A percentile compares a stretch with the other conserved stretches of the same genome.
These are phyloP conservation scores for Acrobasis repandana DNA, from an alignment of 2,888 invertebrate species.

Conservation along the genomic window DNA sequence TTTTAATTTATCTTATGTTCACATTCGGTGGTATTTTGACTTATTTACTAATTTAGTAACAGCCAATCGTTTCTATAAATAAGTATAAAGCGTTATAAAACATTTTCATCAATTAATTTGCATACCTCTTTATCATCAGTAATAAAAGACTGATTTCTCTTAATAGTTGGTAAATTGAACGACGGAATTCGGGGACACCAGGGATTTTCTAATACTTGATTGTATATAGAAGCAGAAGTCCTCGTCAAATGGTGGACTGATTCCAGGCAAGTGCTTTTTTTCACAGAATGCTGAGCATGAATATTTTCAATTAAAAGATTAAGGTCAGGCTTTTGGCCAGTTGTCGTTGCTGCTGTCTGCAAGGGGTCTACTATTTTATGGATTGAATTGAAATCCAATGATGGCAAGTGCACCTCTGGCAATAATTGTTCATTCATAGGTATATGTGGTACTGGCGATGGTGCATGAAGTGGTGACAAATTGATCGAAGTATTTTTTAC, in stretches of 20 bases:
- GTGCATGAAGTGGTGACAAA: not conserved
- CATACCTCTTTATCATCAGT: slow-evolving; percentile 39
- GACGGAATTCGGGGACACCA: slow-evolving; percentile 78
- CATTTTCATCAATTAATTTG: not conserved
- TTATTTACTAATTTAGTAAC: not conserved
- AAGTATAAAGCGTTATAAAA: not conserved
- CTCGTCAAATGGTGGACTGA: not conserved
- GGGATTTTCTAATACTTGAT: slow-evolving; percentile 82
- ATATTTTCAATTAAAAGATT: not conserved
- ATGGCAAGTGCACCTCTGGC: not conserved
- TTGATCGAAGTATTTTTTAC: slow-evolving; percentile 5
- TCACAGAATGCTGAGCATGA: not conserved
- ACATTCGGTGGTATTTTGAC: not conserved
- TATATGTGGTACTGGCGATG: not conserved
- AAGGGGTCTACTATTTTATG: not conserved
- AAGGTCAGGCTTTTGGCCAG: not conserved
- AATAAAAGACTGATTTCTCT: slow-evolving; percentile 40
- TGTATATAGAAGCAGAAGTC: slow-evolving; percentile 60
- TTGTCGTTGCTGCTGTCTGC: not conserved
- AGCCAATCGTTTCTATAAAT: not conserved
- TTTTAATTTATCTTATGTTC: not conserved
- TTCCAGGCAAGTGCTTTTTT: slow-evolving; percentile 6
- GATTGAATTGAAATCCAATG: not conserved
- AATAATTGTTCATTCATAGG: slow-evolving; percentile 7
- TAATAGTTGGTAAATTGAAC: slow-evolving; percentile 57